Conservation (phyloP, 2,113 vertebrate genomes). For the Penelope pileata region DNA sequence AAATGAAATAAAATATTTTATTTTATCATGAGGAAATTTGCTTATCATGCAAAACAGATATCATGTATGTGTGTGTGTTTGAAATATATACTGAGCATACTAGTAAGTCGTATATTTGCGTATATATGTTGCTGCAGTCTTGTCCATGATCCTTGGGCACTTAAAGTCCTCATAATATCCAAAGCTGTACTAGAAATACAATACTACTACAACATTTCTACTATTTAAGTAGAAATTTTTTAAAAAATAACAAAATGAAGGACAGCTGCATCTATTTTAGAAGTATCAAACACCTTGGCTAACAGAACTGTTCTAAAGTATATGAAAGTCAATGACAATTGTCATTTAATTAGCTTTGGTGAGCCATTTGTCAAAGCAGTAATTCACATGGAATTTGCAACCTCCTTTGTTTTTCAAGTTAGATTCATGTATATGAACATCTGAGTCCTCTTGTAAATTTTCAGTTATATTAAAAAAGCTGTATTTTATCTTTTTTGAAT, state of each 20-base stretch:
- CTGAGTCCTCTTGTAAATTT: neutral
- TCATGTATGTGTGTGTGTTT: neutral
- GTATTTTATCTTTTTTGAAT: neutral
- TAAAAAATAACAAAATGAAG: neutral
- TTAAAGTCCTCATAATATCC: neutral
- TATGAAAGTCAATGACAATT: neutral
- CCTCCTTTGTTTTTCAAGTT: neutral
- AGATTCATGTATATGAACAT: neutral
- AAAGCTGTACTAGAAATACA: neutral
- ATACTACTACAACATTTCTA: too few species aligned
- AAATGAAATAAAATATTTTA: neutral
- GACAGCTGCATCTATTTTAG: neutral
- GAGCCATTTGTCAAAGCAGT: neutral
- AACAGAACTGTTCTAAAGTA: neutral
- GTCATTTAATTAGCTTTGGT: neutral
- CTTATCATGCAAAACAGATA: neutral
- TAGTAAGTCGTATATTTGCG: neutral
- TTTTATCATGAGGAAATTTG: neutral
- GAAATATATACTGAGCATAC: neutral
- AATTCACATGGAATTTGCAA: neutral
- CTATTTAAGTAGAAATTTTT: neutral
- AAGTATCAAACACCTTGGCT: neutral
- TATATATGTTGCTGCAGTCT: neutral
- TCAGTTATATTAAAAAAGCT: neutral
- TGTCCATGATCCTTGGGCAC: neutral